phyloP scores from a whole-genome alignment of 37 sponge, comb jelly and placozoan genomes.

The Halisarca cf. caerulea region DNA sequence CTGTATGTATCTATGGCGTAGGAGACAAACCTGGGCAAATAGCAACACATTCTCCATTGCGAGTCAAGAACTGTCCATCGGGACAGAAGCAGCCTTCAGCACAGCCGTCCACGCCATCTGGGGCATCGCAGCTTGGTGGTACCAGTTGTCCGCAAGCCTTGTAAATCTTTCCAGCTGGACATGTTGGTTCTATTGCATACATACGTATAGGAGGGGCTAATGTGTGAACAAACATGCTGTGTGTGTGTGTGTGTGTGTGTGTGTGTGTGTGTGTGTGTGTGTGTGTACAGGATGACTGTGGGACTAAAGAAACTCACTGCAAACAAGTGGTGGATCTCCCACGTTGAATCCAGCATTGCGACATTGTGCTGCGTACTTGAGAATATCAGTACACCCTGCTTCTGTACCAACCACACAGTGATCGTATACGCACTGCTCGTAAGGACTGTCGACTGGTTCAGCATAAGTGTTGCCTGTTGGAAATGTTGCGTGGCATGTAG shows the following conservation, averaged over 20 bases:
- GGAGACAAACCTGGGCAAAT: no score
- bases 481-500: neutral
- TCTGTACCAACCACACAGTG: neutral
- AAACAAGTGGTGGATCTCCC: neutral
- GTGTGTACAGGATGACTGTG: no score
- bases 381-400: neutral
- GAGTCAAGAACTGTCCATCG: no score
- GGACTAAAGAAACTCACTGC: conserved; percentile 1
- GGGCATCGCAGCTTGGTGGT: neutral
- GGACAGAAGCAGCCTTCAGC: neutral
- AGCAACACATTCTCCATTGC: no score
- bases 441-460: neutral
- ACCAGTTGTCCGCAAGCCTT: neutral
- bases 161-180: neutral
- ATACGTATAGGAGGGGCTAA: no score
- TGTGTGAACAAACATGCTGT: no score
- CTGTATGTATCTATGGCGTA: no score
- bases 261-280: no score
- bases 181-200: neutral
- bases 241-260: no score
- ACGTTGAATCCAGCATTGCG: neutral
- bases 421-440: neutral
- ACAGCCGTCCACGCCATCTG: neutral
- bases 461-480: no score
- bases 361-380: neutral